A percentile compares a stretch with the other conserved stretches of the same genome.
phyloP scores from a whole-genome alignment of 2,797 vertebrate species.

The Crenichthys baileyi region DNA sequence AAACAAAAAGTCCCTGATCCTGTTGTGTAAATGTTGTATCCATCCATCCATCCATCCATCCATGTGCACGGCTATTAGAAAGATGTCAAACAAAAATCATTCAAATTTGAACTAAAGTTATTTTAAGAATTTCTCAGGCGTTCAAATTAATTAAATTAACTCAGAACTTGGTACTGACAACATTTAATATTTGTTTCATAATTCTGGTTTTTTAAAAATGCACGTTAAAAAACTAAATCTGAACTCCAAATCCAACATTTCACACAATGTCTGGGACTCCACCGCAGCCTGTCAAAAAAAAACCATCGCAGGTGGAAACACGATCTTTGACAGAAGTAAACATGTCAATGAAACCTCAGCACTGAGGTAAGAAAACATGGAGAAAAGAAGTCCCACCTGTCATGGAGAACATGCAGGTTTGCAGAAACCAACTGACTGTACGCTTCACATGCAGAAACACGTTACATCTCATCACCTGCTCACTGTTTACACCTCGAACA shows the following conservation, averaged over 20 bases:
- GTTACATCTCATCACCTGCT: constrained; percentile 39
- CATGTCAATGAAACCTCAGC: constrained; percentile 60
- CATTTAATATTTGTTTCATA: not conserved
- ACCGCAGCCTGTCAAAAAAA: constrained; percentile 49
- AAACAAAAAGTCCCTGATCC: not conserved
- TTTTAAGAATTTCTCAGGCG: constrained; percentile 1
- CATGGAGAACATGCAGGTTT: constrained; percentile 21
- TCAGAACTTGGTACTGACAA: not conserved
- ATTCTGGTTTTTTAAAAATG: constrained; percentile 9
- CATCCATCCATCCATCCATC: not conserved
- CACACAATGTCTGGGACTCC: constrained; percentile 20
- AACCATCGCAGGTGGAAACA: constrained; percentile 36
- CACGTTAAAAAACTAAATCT: not conserved
- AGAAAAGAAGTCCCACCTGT: constrained; percentile 27
- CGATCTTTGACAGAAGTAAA: constrained; percentile 57
- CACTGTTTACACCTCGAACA: constrained; percentile 21
- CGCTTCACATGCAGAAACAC: constrained; percentile 2
- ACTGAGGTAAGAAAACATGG: constrained; percentile 18
- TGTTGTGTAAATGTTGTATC: not conserved
- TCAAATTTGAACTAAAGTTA: constrained; percentile 17
- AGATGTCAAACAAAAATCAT: not conserved
- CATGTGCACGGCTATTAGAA: no score
- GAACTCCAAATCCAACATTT: constrained; percentile 21
- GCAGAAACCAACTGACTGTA: constrained; percentile 24
- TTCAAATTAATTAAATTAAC: constrained; percentile 4